These are phyloP conservation scores for Lophura nycthemera DNA, from an alignment of 2,113 vertebrate genomes.

Conservation along the genomic window DNA sequence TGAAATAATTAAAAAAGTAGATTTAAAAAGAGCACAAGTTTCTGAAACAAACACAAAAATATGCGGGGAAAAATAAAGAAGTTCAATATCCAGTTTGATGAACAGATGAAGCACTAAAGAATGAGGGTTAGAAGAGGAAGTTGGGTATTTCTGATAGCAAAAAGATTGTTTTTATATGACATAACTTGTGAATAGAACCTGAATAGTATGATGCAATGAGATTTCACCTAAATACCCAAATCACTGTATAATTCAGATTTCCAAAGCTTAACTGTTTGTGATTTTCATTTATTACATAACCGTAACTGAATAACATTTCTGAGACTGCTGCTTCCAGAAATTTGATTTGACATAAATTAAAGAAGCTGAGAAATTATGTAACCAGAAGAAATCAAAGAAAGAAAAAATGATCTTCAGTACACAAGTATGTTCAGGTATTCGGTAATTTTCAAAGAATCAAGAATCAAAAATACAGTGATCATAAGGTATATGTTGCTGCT, in stretches of 20 bases:
- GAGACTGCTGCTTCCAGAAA: neutral
- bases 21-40: neutral
- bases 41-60: neutral
- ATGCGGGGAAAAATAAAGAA: neutral
- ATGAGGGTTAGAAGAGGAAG: neutral
- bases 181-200: neutral
- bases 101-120: conserved; percentile 3
- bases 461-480: neutral
- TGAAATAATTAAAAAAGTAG: neutral
- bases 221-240: neutral
- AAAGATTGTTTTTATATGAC: neutral
- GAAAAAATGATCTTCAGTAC: neutral
- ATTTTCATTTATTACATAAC: neutral
- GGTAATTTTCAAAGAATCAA: neutral
- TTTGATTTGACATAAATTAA: neutral
- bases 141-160: neutral
- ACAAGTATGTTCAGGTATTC: neutral
- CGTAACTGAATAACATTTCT: neutral
- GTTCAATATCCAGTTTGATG: neutral
- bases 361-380: neutral
- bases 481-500: neutral
- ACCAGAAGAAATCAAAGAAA: neutral
- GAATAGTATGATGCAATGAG: neutral
- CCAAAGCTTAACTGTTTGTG: neutral
- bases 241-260: neutral